Evolutionary conservation across 2,888 invertebrate genomes (phyloP).

Genomic region (Perdita meconis): DNA sequence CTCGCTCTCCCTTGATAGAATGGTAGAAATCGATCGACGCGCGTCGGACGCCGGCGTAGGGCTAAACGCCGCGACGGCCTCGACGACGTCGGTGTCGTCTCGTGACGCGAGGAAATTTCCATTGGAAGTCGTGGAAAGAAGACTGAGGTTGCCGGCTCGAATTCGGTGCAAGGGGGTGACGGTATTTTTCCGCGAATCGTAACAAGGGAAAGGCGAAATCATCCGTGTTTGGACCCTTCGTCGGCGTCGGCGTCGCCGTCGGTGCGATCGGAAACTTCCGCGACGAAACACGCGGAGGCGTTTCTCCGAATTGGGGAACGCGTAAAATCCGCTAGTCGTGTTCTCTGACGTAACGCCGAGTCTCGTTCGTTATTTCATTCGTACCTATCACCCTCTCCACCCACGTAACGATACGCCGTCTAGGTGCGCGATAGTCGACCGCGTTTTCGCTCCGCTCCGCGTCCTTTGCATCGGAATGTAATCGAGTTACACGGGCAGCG

Average conservation of each 20-base stretch:
- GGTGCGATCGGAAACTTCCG: constrained; percentile 42
- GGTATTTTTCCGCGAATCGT: no score
- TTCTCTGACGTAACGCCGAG: constrained; percentile 44
- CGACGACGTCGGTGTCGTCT: constrained; percentile 29
- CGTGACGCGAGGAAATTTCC: constrained; percentile 74
- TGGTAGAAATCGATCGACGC: constrained; percentile 74
- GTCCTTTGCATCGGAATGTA: constrained; percentile 39
- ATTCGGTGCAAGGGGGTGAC: constrained; percentile 26
- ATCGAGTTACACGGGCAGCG: constrained; percentile 42
- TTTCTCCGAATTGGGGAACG: constrained; percentile 12
- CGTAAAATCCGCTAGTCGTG: constrained; percentile 18
- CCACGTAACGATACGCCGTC: background rate
- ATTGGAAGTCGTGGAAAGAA: constrained; percentile 59
- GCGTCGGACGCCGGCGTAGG: constrained; percentile 47
- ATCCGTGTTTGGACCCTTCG: no score
- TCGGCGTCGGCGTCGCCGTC: no score
- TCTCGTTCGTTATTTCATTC: constrained; percentile 34
- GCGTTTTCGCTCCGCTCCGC: background rate
- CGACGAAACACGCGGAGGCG: constrained; percentile 23
- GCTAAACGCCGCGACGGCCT: no score
- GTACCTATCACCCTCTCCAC: constrained; percentile 21
- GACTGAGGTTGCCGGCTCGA: constrained; percentile 13
- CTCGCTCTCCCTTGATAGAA: constrained; percentile 37
- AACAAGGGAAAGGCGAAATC: no score
- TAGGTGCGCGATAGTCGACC: constrained; percentile 11